Evolutionary conservation across 2,113 vertebrate genomes (phyloP).

Genomic region (Antigone vipio): DNA sequence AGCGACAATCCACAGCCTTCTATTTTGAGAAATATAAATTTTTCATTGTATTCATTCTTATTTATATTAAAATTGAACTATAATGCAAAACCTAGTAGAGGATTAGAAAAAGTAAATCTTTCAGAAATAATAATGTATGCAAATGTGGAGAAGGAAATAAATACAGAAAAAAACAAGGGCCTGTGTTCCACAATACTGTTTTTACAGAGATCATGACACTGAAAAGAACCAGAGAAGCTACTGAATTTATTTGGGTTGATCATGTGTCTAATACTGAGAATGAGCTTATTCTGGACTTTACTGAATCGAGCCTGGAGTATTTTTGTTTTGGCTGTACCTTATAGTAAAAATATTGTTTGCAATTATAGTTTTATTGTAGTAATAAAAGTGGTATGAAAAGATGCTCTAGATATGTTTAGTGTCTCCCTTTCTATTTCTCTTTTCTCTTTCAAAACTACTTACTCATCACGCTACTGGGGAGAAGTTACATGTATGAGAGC

Average conservation of each 20-base stretch:
- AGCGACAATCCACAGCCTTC: background rate
- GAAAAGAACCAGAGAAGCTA: background rate
- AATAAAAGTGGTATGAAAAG: background rate
- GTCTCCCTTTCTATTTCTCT: background rate
- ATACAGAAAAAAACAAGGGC: background rate
- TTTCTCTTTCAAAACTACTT: background rate
- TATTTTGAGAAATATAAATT: background rate
- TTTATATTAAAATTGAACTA: background rate
- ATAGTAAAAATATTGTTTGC: background rate
- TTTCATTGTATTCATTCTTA: background rate
- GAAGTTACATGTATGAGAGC: background rate
- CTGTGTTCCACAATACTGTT: background rate
- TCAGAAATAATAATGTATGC: background rate
- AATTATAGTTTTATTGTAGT: background rate
- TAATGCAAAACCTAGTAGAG: background rate
- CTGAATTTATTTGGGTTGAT: background rate
- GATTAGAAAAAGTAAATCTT: background rate
- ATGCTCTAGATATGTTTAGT: background rate
- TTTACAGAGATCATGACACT: background rate
- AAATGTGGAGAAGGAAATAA: background rate
- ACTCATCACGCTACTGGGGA: background rate
- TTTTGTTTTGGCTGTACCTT: background rate
- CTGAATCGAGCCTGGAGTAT: background rate
- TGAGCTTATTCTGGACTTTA: background rate
- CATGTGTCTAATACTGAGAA: background rate